phyloP scores from a whole-genome alignment of 2,797 vertebrate genomes.

The Leuciscus waleckii region DNA sequence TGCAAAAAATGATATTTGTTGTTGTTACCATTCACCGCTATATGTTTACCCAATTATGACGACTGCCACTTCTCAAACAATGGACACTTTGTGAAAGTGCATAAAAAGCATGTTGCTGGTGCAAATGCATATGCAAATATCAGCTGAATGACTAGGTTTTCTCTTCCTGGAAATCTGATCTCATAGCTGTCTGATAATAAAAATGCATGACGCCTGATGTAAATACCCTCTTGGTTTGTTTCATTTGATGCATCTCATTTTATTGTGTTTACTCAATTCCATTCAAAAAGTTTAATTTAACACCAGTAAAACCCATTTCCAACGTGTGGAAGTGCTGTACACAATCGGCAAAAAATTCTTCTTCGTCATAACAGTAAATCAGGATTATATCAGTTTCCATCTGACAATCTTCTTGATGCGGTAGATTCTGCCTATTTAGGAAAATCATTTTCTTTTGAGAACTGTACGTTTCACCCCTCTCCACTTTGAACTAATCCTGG shows the following conservation, averaged over 20 bases:
- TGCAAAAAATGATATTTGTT: neutral
- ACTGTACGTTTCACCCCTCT: constrained; percentile 57
- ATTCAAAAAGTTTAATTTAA: constrained; percentile 22
- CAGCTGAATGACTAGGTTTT: neutral
- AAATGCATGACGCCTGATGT: constrained; percentile 8
- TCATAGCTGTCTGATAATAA: neutral
- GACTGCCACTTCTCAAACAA: neutral
- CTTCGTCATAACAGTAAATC: constrained; percentile 21
- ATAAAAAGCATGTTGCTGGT: neutral
- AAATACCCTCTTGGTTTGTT: neutral
- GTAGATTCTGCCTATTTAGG: constrained; percentile 54
- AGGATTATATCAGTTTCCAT: constrained; percentile 31
- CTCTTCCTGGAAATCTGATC: constrained; percentile 1
- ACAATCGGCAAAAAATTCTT: neutral
- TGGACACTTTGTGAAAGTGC: neutral
- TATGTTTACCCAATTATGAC: neutral
- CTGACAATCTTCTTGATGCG: constrained; percentile 33
- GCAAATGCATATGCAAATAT: neutral
- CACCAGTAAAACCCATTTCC: neutral
- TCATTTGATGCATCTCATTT: constrained; percentile 1
- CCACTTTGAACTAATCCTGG: constrained; percentile 63
- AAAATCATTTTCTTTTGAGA: constrained; percentile 57
- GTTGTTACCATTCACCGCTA: neutral
- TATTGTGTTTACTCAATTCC: neutral
- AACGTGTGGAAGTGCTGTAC: neutral